Base-by-base conservation (phyloP, 2,113 vertebrate species). In the Pedetes capensis region DNA sequence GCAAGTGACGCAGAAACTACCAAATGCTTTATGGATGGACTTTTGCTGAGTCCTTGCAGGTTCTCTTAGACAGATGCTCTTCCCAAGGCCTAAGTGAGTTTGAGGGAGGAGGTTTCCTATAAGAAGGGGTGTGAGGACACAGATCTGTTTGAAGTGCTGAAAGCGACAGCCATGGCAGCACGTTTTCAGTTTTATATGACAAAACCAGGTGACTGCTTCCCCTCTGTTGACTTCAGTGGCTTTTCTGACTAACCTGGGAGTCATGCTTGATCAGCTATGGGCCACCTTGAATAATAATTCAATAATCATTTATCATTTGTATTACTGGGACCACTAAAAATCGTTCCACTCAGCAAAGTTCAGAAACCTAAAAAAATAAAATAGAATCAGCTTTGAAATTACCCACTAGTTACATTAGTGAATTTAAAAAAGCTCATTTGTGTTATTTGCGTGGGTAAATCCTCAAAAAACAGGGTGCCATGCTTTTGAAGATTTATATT, bases 221-320 rank as follows among this genome's bases (percentile, higher is more conserved):
- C 42, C 29, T 63, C n/a, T 81, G 59, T 47, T 44, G 82, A 53
- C 39, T 57, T 59, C 39, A 4, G 0, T 6, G 25, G 47, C 20
- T n/a, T 85, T 87, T 88, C 92, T 88, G 32, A 66, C 61, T 1
- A 2, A 44, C 5, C 49, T 18, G 49, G 53, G n/a, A 71, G 14
- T 66, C 61, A 69, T 57, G 47, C 71, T 49, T 5, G 27, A 82
- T 94, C 81, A 93, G 39, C 25, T 66, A 13, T 39, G 61, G 55
- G 90, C 84, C 89, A 39, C 32, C 61, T n/a, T 86, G 34, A 42
- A 59, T 69, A 93, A 81, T 72, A 94, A 96, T 94, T 74, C 95
- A 92, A 86, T n/a, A n/a, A n/a, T n/a, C n/a, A n/a, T n/a, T n/a
- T n/a, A n/a, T 59, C 80, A 55, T 93, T 97, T 96, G 89, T 64